phyloP scores from a whole-genome alignment of 2,888 invertebrate genomes.

The Lysandra coridon region DNA sequence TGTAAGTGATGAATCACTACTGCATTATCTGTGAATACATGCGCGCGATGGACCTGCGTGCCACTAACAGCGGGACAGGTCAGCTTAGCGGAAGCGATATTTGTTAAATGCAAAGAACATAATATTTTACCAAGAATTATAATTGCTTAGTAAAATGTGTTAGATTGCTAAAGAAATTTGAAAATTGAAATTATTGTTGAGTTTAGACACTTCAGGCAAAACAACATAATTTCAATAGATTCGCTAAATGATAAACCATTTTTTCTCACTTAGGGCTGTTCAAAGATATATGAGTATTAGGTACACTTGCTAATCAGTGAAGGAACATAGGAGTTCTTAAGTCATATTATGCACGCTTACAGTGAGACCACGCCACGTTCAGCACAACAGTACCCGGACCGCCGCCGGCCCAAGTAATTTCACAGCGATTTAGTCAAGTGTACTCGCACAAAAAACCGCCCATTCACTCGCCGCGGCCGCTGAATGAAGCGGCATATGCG shows the following conservation, averaged over 20 bases:
- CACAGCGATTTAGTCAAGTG: constrained; percentile 78
- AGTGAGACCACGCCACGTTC: constrained; percentile 46
- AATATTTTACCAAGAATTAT: too few relatives aligned
- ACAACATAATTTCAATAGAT: too few relatives aligned
- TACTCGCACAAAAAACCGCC: constrained; percentile 66
- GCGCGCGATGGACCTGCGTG: constrained; percentile 8
- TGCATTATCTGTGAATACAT: constrained; percentile 32
- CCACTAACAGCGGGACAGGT: background rate
- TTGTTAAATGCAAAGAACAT: too few relatives aligned
- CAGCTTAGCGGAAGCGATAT: constrained; percentile 17
- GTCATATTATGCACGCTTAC: constrained; percentile 39
- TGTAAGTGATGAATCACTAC: constrained; percentile 38
- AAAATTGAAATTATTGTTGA: too few relatives aligned
- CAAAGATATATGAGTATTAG: too few relatives aligned
- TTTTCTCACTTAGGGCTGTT: too few relatives aligned
- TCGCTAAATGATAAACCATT: too few relatives aligned
- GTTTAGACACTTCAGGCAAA: too few relatives aligned
- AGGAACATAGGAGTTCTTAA: background rate
- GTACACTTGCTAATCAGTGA: too few relatives aligned
- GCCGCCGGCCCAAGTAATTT: constrained; percentile 68
- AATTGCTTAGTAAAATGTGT: too few relatives aligned
- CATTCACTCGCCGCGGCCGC: constrained; percentile 61
- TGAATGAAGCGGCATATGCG: constrained; percentile 38
- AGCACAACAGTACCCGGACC: constrained; percentile 45
- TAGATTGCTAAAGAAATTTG: too few relatives aligned